Base-by-base conservation (phyloP, 2,797 vertebrate species). In the Scomberomorus guttatus region DNA sequence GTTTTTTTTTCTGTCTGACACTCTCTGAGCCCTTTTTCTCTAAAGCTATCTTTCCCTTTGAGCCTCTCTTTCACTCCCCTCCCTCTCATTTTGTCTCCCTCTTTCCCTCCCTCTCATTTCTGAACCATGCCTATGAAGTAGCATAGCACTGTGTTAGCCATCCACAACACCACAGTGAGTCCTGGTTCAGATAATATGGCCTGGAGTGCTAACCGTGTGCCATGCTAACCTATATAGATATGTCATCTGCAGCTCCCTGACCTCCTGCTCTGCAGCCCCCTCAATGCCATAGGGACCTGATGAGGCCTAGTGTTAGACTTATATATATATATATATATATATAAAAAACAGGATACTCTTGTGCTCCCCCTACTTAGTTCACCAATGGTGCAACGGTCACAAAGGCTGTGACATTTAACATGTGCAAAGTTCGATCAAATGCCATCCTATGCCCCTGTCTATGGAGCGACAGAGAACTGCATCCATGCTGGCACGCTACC, bases 31-130 rank as follows among this genome's bases (percentile, higher is more conserved):
- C 61, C 84, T 88, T 90, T 88, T 83, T 87, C 87, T 90, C 87
- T 85, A 75, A 74, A 85, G 85, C 87, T 85, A 86, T 89, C 83
- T 79, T 87, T 87, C 86, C 84, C 78, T 91, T 87, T 88, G 86
- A 90, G 89, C 83, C 74, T 83, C 85, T 87, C 80, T 86, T 80
- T 85, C 79, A 67, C 80, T 81, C 42, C 59, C 72, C 75, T 79
- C 68, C 77, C 80, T 80, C 79, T 83, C 63, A 67, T 84, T 92
- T 87, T 88, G 81, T 83, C 80, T 75, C 79, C 65, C 64, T 78
- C 80, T 66, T 72, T 73, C 67, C 71, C 75, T 78, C 80, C 56
- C 82, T 89, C 89, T 84, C 79, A 78, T 83, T 89, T 82, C 70
- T 58, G 57, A 86, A 76, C 80, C 71, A 69, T 87, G 77, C 57